A percentile compares a stretch with the other conserved stretches of the same genome.
Conservation (phyloP, 2,888 invertebrate species). For the Molorchus minor region DNA sequence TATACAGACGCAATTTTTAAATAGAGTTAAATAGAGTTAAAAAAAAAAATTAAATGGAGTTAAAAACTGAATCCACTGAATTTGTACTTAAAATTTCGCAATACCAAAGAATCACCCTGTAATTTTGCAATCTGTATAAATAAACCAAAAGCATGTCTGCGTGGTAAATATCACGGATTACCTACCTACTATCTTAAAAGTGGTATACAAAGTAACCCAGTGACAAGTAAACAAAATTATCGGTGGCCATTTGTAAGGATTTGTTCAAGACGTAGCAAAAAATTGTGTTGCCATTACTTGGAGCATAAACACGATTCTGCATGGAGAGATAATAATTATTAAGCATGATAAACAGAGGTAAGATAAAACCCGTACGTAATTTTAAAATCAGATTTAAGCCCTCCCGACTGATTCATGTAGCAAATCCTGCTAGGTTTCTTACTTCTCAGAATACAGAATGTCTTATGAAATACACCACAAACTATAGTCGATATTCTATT, state of each 20-base stretch:
- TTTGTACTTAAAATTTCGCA: too few relatives aligned
- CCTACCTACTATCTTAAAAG: neutral
- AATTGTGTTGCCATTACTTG: conserved; percentile 11
- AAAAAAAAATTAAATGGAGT: too few relatives aligned
- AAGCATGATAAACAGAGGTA: conserved; percentile 24
- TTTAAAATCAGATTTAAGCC: conserved; percentile 24
- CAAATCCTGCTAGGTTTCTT: neutral
- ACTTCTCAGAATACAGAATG: too few relatives aligned
- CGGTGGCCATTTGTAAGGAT: conserved; percentile 12
- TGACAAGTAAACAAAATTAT: conserved; percentile 3
- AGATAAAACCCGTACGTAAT: conserved; percentile 13
- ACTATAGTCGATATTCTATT: too few relatives aligned
- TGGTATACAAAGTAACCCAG: neutral
- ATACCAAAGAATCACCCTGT: too few relatives aligned
- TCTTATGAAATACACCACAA: too few relatives aligned
- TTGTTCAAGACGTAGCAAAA: neutral
- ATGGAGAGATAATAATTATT: conserved; percentile 17
- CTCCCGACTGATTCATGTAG: neutral
- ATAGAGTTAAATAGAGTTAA: too few relatives aligned
- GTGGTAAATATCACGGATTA: neutral
- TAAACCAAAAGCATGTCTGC: neutral
- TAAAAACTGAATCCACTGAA: too few relatives aligned
- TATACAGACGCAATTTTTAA: too few relatives aligned
- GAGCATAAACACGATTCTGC: conserved; percentile 7
- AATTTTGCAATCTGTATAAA: too few relatives aligned